Percentiles rank a stretch among this genome's conserved stretches.
These are phyloP conservation scores for Lasioglossum marginatum DNA, from an alignment of 2,888 invertebrate genomes.

Conservation along the genomic window DNA sequence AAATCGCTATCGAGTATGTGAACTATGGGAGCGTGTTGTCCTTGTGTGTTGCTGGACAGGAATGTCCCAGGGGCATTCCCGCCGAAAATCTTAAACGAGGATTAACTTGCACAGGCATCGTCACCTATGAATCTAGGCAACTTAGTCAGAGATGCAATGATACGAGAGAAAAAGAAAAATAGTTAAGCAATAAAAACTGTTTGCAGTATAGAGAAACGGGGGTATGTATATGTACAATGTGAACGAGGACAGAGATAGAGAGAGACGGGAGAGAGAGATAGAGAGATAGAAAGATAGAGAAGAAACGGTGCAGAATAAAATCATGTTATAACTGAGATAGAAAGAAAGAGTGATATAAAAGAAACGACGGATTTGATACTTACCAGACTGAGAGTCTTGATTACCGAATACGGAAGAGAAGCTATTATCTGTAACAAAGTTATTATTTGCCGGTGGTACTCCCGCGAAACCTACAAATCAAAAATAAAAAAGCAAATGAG, in stretches of 20 bases:
- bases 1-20: background rate
- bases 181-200: constrained; percentile 41
- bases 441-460: constrained; percentile 85
- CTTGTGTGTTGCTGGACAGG: background rate
- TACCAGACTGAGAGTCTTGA: constrained; percentile 83
- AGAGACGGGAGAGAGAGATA: background rate
- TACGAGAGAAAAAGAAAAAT: constrained; percentile 45
- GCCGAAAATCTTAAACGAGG: background rate
- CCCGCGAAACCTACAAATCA: constrained; percentile 83
- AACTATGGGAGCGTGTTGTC: background rate
- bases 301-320: constrained; percentile 48
- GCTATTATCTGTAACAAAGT: constrained; percentile 94
- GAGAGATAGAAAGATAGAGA: constrained; percentile 8
- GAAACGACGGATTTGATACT: constrained; percentile 66
- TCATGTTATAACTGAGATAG: constrained; percentile 8
- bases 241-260: constrained; percentile 31
- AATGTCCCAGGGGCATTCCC: background rate
- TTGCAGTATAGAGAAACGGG: constrained; percentile 29
- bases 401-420: constrained; percentile 95
- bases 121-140: constrained; percentile 40
- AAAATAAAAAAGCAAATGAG: constrained; percentile 59
- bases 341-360: background rate
- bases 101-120: constrained; percentile 50
- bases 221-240: constrained; percentile 50
- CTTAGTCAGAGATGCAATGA: constrained; percentile 56